Base-by-base conservation (phyloP, 2,113 vertebrate genomes). In the Leptosomus discolor region DNA sequence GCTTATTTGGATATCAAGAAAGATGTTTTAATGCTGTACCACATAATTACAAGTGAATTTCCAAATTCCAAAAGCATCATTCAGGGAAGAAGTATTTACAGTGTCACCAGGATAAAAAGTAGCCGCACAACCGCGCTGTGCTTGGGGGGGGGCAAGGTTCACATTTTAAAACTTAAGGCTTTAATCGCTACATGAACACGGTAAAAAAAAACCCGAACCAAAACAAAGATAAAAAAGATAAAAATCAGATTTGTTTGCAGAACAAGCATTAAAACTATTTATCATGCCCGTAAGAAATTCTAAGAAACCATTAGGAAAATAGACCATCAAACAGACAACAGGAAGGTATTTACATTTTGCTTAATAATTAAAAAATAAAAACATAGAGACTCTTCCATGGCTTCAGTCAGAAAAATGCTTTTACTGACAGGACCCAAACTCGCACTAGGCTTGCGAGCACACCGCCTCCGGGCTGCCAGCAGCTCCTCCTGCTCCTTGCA, bases 301-400 rank as follows among this genome's bases (percentile, higher is more conserved):
- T 90, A 79, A 95, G 94, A 96, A 97, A 97, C 81, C 94, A 96
- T 96, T 97, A 98, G 97, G 97, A 98, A 98, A 98, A 98, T 95
- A 97, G 96, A 97, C 80, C 89, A 85, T 95, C 87, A 92, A 96
- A 92, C 51, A 53, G 92, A 83, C 76, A 96, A 98, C 97, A 69
- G 88, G 97, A 98, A 96, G 34, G 11, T 97, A 94, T 96, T 96
- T 97, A 98, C 95, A 97, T 91, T 97, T 97, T 94, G 94, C 92
- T 97, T 86, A 97, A 94, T 79, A 92, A 71, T 92, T 97, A 94
- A 95, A 97, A 97, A 95, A 97, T 96, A 97, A 97, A 95, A 94
- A 95, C 79, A 87, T 76, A 96, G 48, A 95, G 46, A 96, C 80
- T 96, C 61, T 96, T 94, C 94, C 94, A 97, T 91, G 96, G 96